Conservation (phyloP, 1,140 invertebrate genomes). For the Zophobas atratus region DNA sequence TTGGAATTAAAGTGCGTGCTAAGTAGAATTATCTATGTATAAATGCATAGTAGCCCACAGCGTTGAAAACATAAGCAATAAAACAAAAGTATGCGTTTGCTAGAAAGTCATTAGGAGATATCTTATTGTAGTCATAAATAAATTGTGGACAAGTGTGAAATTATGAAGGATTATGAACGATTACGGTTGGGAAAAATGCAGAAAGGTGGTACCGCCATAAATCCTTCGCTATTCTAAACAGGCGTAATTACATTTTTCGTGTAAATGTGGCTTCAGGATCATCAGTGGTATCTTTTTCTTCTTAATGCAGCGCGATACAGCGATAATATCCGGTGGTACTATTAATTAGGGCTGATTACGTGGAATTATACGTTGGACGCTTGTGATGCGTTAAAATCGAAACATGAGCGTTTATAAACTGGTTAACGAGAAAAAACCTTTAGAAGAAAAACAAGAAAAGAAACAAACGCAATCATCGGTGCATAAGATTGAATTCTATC, state of each 20-base stretch:
- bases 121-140: constrained; percentile 24
- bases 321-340: not conserved
- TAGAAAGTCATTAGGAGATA: constrained; percentile 20
- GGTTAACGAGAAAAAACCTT: not conserved
- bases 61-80: not conserved
- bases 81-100: not conserved
- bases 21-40: constrained; percentile 34
- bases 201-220: not conserved
- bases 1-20: constrained; percentile 33
- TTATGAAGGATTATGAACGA: constrained; percentile 18
- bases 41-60: constrained; percentile 27
- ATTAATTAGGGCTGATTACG: not conserved
- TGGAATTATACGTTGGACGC: not conserved
- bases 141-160: constrained; percentile 26
- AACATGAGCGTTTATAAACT: not conserved
- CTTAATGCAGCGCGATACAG: too few species aligned
- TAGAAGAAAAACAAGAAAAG: too few species aligned
- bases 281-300: too few species aligned
- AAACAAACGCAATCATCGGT: constrained; percentile 8
- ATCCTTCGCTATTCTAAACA: not conserved
- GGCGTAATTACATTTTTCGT: not conserved
- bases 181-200: constrained; percentile 1
- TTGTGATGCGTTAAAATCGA: not conserved
- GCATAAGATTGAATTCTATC: constrained; percentile 2
- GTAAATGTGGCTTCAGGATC: too few species aligned